Evolutionary conservation across 2,113 vertebrate species (phyloP).

Genomic region (Zootoca vivipara): DNA sequence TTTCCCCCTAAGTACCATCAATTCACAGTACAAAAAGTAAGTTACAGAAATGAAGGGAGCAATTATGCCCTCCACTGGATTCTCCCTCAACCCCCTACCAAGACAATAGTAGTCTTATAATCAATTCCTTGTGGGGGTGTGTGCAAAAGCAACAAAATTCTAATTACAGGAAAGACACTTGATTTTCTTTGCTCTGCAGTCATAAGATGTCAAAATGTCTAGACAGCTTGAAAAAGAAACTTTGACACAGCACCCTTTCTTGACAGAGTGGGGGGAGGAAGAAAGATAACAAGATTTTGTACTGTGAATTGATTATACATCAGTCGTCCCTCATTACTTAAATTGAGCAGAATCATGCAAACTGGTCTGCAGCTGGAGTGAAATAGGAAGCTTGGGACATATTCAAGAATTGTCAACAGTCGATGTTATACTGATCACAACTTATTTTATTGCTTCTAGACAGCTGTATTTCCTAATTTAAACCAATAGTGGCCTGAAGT

Average conservation of each 20-base stretch:
- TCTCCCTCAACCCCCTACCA: background rate
- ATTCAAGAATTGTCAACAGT: background rate
- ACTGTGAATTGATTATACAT: no score
- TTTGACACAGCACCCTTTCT: background rate
- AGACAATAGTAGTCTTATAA: background rate
- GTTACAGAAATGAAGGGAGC: background rate
- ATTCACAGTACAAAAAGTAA: background rate
- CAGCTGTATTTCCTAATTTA: background rate
- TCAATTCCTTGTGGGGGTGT: background rate
- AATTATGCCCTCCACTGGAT: background rate
- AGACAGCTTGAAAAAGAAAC: constrained; percentile 16
- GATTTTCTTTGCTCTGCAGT: background rate
- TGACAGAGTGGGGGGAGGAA: constrained; percentile 9
- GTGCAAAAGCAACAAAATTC: constrained; percentile 1
- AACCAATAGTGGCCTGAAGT: background rate
- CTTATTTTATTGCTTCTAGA: background rate
- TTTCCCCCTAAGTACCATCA: background rate
- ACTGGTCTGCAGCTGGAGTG: constrained; percentile 1
- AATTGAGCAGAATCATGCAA: background rate
- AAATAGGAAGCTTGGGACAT: background rate
- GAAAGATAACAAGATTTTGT: background rate
- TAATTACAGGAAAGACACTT: background rate
- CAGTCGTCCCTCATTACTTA: constrained; percentile 28
- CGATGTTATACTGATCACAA: background rate
- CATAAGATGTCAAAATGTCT: background rate